Percentiles rank a stretch among this genome's conserved stretches.
Evolutionary conservation across 2,888 invertebrate species (phyloP).

Genomic region (Serrognathus titanus): DNA sequence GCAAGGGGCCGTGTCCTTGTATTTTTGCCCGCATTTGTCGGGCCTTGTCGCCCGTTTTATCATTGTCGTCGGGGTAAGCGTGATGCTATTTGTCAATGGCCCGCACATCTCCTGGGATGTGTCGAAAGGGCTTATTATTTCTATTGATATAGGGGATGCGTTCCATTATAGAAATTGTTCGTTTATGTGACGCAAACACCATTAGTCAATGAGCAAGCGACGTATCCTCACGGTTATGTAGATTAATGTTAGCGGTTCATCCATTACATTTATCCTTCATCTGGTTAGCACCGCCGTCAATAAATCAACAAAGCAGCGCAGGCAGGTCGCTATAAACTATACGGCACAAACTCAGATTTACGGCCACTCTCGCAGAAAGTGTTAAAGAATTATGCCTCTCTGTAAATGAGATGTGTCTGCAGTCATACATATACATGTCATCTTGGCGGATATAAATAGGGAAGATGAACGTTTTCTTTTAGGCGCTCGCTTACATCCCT

Average conservation of each 20-base stretch:
- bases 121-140: constrained; percentile 18
- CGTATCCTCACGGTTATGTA: constrained; percentile 19
- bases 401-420: constrained; percentile 56
- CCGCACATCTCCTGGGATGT: constrained; percentile 18
- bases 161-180: constrained; percentile 12
- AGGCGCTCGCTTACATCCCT: constrained; percentile 36
- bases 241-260: constrained; percentile 36
- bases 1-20: constrained; percentile 47
- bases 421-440: constrained; percentile 46
- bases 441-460: constrained; percentile 47
- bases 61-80: constrained; percentile 45
- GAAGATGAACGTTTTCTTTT: constrained; percentile 45
- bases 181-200: constrained; percentile 16
- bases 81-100: constrained; percentile 40
- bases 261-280: constrained; percentile 45
- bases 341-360: constrained; percentile 46
- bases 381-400: constrained; percentile 54
- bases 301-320: constrained; percentile 38
- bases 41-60: constrained; percentile 47
- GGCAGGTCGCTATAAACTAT: constrained; percentile 41
- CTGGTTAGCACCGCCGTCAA: constrained; percentile 38
- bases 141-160: constrained; percentile 7
- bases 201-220: constrained; percentile 15
- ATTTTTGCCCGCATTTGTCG: constrained; percentile 50
- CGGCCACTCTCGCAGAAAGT: constrained; percentile 49